phyloP scores from a whole-genome alignment of 1,140 invertebrate species.

The Drosophila ercepeae region DNA sequence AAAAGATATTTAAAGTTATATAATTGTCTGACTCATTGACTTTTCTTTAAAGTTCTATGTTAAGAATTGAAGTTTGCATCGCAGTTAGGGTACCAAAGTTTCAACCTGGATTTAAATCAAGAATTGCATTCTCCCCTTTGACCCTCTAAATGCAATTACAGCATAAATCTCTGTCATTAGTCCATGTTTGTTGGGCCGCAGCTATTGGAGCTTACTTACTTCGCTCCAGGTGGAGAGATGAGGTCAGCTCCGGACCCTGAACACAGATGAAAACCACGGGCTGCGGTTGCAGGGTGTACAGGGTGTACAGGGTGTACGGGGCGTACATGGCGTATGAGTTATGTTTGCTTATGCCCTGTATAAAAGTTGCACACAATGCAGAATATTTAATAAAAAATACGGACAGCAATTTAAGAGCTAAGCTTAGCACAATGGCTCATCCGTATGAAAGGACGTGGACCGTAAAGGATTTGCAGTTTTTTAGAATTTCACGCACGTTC shows the following conservation, averaged over 20 bases:
- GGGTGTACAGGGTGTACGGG: no score
- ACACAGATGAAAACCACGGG: not conserved
- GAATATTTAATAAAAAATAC: slow-evolving; percentile 57
- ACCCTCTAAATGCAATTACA: slow-evolving; percentile 74
- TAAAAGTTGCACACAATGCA: slow-evolving; percentile 38
- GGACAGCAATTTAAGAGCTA: slow-evolving; percentile 40
- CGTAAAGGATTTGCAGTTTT: slow-evolving; percentile 46
- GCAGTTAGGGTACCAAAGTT: slow-evolving; percentile 30
- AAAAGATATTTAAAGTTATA: not conserved
- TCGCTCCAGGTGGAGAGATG: slow-evolving; percentile 15
- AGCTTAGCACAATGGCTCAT: slow-evolving; percentile 32
- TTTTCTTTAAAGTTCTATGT: no score
- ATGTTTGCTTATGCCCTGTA: slow-evolving; percentile 38
- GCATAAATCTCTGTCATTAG: slow-evolving; percentile 81
- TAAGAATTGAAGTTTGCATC: no score
- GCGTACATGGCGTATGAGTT: slow-evolving; percentile 61
- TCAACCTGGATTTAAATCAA: not conserved
- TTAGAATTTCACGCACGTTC: slow-evolving; percentile 59
- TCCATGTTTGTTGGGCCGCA: slow-evolving; percentile 69
- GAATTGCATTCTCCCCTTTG: slow-evolving; percentile 8
- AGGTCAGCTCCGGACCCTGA: slow-evolving; percentile 24
- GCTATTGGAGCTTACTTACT: slow-evolving; percentile 20
- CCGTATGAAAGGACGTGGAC: not conserved
- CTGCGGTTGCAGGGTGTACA: slow-evolving; percentile 65
- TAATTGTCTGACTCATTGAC: no score